Base-by-base conservation (phyloP, 2,888 invertebrate genomes). In the Zygothrica quintamaculata region DNA sequence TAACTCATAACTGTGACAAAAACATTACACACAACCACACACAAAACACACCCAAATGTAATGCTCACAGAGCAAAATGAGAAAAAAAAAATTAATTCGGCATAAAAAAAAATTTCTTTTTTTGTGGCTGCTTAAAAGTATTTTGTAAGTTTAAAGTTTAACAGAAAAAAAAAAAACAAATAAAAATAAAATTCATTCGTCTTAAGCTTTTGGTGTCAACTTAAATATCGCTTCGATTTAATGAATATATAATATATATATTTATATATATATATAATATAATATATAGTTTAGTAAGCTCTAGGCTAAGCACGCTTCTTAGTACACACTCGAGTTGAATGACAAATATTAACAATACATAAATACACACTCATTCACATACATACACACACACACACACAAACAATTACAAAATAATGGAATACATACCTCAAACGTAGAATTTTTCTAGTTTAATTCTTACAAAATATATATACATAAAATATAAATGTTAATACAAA, bases 401-500 rank as follows among this genome's bases (percentile, higher is more conserved):
- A 84, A 53, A 77, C 73, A 80, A 79, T 74, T 77, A 87, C 86
- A 87, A 88, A 87, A 73, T 84, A 84, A 84, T 75, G 84, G 88
- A 84, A 86, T 84, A 88, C 79, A 88, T 89, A 89, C 90, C 90
- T 89, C 88, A 90, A 74, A 84, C 78, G 18, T 88, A 87, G 85
- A 84, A 88, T 84, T 84, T 88, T 88, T 87, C 87, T 89, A 89
- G 89, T 82, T 84, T 89, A 89, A 89, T 89, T 89, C 88, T 88
- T 87, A 88, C 77, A 77, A 68, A 84, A 81, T 73, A 76, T 71
- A 74, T 65, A 69, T 58, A 65, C 53, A 56, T 65, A 22, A 22
- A 22, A 22, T 22, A 75, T 74, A 67, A 70, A 87, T 77, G 74
- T 82, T 74, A 78, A 60, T 62, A 60, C 62, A 53, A 62, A 67